Conservation (phyloP, 2,888 invertebrate species). For the Agrotis clavis region DNA sequence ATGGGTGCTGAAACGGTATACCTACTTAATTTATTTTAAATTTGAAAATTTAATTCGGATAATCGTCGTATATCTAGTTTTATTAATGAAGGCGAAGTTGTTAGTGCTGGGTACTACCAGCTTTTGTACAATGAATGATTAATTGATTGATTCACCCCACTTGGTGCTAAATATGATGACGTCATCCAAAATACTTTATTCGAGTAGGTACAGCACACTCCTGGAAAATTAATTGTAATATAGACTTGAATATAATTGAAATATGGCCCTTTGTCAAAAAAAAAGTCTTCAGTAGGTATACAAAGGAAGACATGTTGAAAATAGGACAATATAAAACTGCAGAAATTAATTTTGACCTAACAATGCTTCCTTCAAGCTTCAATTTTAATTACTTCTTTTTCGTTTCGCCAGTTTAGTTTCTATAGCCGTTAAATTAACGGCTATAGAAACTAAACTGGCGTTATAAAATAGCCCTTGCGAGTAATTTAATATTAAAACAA, state of each 20-base stretch:
- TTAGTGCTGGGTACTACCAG: not conserved
- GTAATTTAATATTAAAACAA: too few species aligned
- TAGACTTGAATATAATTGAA: not conserved
- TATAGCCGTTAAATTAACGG: too few species aligned
- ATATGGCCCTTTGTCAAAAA: not conserved
- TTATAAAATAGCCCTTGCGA: too few species aligned
- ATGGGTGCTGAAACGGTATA: too few species aligned
- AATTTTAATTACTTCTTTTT: too few species aligned
- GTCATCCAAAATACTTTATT: not conserved
- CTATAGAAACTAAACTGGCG: too few species aligned
- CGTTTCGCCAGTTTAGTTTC: too few species aligned
- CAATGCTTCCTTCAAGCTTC: constrained; percentile 1
- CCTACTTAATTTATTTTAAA: too few species aligned
- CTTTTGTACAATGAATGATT: not conserved
- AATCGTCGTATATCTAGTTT: not conserved
- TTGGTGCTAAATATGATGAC: not conserved
- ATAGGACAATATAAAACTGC: not conserved
- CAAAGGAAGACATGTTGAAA: not conserved
- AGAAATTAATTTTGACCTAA: not conserved
- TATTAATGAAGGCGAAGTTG: not conserved
- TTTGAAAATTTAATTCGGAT: too few species aligned
- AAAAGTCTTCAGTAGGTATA: not conserved
- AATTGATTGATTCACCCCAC: not conserved
- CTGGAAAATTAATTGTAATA: not conserved
- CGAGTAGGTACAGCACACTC: not conserved